A percentile compares a stretch with the other conserved stretches of the same genome.
These are phyloP conservation scores for Caenorhabditis remanei DNA, from an alignment of 1,140 invertebrate genomes.

Conservation along the genomic window DNA sequence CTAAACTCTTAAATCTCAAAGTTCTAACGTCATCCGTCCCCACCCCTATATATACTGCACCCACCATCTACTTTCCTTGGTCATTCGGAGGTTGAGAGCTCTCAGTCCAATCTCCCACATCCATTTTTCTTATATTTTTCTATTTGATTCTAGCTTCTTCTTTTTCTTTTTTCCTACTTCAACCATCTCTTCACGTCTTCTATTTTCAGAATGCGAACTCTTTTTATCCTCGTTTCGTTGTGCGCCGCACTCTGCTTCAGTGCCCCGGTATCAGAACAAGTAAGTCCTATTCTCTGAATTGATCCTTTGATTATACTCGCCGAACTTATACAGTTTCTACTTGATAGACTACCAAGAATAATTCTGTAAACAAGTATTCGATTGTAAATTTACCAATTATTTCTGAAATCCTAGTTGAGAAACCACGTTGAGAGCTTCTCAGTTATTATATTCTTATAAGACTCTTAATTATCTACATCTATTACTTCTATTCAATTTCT, in stretches of 20 bases:
- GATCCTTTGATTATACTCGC: neutral
- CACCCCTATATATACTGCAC: constrained; percentile 30
- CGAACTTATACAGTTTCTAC: no score
- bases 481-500: no score
- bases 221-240: constrained; percentile 47
- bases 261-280: constrained; percentile 47
- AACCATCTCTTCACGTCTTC: neutral
- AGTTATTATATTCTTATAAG: no score
- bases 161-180: neutral
- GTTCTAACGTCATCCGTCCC: neutral
- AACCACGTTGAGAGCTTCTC: no score
- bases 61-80: neutral
- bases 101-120: neutral
- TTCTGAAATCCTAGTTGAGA: no score
- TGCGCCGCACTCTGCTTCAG: constrained; percentile 37
- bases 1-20: constrained; percentile 32
- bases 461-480: no score
- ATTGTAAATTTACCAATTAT: no score
- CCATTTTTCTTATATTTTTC: neutral
- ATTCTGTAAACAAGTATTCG: no score
- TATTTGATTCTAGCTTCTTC: neutral
- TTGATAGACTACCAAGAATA: no score
- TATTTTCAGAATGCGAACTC: constrained; percentile 47
- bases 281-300: neutral
- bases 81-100: neutral